Evolutionary conservation across 2,888 invertebrate species (phyloP).

Genomic region (Drosophila heteroneura): DNA sequence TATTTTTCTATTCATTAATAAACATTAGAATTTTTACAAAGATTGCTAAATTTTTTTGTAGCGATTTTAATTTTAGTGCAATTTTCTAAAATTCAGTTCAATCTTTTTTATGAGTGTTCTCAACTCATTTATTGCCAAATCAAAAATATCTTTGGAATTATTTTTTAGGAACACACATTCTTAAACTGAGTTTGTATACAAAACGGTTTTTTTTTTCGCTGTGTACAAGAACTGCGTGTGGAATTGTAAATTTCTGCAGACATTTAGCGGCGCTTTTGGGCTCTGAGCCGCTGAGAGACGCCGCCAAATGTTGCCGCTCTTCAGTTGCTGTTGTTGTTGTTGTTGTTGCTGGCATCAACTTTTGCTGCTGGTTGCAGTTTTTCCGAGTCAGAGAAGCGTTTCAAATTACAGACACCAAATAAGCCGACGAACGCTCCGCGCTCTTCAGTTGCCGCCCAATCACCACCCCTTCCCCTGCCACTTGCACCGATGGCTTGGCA

Average conservation of each 20-base stretch:
- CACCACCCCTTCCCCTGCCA: background rate
- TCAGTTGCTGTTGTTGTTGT: background rate
- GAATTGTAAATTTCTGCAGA: conserved; percentile 68
- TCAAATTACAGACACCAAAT: conserved; percentile 83
- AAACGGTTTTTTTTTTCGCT: background rate
- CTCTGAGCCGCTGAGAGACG: conserved; percentile 23
- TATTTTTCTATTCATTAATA: background rate
- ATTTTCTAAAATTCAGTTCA: background rate
- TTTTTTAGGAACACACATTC: background rate
- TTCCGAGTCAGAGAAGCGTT: conserved; percentile 82
- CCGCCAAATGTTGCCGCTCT: conserved; percentile 32
- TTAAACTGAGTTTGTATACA: background rate
- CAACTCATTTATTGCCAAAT: background rate
- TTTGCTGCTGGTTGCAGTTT: conserved; percentile 52
- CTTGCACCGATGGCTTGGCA: conserved; percentile 1
- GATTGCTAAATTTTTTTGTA: background rate
- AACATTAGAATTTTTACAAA: background rate
- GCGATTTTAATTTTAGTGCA: background rate
- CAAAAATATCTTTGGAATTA: background rate
- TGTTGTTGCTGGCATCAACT: background rate
- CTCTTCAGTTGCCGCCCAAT: conserved; percentile 40
- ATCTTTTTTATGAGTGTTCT: background rate
- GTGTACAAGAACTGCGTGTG: conserved; percentile 51
- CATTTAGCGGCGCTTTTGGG: conserved; percentile 77
- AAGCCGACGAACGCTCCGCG: conserved; percentile 68